phyloP scores from a whole-genome alignment of 2,797 vertebrate species.

The Anolis apletophallus region DNA sequence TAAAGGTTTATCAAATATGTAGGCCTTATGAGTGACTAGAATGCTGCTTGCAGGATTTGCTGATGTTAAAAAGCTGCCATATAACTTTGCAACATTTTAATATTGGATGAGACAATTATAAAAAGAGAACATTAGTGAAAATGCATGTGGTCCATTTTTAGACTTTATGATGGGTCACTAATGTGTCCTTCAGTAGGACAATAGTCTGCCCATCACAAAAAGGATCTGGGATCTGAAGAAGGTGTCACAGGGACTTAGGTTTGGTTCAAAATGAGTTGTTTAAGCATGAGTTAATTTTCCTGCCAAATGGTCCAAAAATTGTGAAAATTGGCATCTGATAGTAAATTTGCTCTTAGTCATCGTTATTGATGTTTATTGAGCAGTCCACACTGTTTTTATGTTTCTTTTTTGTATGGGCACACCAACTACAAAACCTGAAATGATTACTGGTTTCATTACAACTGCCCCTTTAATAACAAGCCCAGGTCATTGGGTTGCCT shows the following conservation, averaged over 20 bases:
- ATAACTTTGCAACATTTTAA: not conserved
- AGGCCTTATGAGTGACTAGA: not conserved
- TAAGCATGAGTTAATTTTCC: not conserved
- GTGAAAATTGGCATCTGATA: not conserved
- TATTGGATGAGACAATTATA: not conserved
- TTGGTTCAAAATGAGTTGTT: not conserved
- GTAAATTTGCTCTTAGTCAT: not conserved
- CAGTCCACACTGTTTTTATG: no score
- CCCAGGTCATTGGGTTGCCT: not conserved
- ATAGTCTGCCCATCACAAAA: not conserved
- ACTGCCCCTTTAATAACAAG: not conserved
- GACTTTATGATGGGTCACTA: not conserved
- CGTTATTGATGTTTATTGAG: no score
- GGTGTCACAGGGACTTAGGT: not conserved
- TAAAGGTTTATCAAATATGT: not conserved
- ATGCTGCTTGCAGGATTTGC: not conserved
- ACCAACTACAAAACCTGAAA: not conserved
- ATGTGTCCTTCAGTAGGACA: not conserved
- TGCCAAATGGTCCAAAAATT: not conserved
- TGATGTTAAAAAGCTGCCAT: constrained; percentile 45
- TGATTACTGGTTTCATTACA: not conserved
- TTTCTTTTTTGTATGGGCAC: not conserved
- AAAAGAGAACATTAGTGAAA: not conserved
- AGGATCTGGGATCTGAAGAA: not conserved
- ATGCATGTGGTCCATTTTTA: not conserved